These are phyloP conservation scores for Eurosta solidaginis DNA, from an alignment of 1,140 invertebrate species.

Conservation along the genomic window DNA sequence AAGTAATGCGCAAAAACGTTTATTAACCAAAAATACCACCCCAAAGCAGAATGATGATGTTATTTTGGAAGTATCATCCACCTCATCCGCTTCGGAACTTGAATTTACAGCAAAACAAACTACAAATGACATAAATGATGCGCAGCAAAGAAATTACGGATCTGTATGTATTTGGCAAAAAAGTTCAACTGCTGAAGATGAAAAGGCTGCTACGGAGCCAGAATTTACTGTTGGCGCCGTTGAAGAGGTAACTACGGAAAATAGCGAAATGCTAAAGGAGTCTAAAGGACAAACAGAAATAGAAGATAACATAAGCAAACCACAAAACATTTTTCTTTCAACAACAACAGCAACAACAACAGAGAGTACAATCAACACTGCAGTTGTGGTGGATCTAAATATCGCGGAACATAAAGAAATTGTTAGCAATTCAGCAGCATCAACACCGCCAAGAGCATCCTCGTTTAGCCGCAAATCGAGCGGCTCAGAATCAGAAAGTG, in stretches of 20 bases:
- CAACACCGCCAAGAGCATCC: neutral
- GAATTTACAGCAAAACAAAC: neutral
- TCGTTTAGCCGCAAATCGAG: neutral
- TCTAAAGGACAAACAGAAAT: too few relatives aligned
- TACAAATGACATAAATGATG: neutral
- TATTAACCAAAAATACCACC: neutral
- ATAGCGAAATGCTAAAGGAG: too few relatives aligned
- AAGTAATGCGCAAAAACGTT: neutral
- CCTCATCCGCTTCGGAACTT: neutral
- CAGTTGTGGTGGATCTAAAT: neutral
- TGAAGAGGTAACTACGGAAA: slow-evolving; percentile 24
- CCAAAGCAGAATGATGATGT: neutral
- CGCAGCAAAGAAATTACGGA: slow-evolving; percentile 9
- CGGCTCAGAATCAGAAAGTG: slow-evolving; percentile 41
- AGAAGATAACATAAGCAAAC: too few relatives aligned
- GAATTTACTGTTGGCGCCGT: slow-evolving; percentile 29
- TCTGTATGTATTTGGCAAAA: slow-evolving; percentile 25
- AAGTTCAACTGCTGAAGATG: slow-evolving; percentile 3
- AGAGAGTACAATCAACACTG: neutral
- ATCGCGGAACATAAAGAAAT: too few relatives aligned
- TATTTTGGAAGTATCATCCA: slow-evolving; percentile 22
- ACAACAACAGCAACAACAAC: too few relatives aligned
- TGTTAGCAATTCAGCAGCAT: neutral
- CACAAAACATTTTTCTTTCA: too few relatives aligned
- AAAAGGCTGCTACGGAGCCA: neutral